phyloP scores from a whole-genome alignment of 1,140 invertebrate genomes.

The Hyphantria cunea region DNA sequence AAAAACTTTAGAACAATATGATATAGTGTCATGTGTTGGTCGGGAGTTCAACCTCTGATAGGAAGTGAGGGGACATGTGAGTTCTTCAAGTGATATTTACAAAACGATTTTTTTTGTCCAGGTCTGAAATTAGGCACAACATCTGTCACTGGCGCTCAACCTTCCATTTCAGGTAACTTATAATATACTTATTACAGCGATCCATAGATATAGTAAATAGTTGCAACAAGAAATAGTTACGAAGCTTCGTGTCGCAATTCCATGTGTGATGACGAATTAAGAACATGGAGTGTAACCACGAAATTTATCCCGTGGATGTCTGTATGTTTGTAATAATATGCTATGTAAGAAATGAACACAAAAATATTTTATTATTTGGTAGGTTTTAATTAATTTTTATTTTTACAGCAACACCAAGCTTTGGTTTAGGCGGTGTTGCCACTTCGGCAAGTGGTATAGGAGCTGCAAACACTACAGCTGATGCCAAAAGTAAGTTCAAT shows the following conservation, averaged over 20 bases:
- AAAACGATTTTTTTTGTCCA: slow-evolving; percentile 35
- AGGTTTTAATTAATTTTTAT: slow-evolving; percentile 7
- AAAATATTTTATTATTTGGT: too few relatives aligned
- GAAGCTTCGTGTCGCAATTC: too few relatives aligned
- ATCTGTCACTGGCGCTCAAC: slow-evolving; percentile 49
- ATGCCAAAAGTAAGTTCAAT: slow-evolving; percentile 60
- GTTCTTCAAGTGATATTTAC: too few relatives aligned
- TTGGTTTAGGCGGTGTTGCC: slow-evolving; percentile 59
- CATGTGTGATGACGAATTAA: background rate
- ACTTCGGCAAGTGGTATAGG: slow-evolving; percentile 39
- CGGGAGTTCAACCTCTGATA: too few relatives aligned
- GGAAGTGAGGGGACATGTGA: too few relatives aligned
- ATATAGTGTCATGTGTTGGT: too few relatives aligned
- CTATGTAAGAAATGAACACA: too few relatives aligned
- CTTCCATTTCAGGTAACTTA: slow-evolving; percentile 48
- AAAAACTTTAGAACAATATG: too few relatives aligned
- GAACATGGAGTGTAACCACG: too few relatives aligned
- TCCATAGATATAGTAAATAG: too few relatives aligned
- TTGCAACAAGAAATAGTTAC: too few relatives aligned
- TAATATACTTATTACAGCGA: background rate
- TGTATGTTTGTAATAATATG: too few relatives aligned
- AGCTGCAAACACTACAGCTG: slow-evolving; percentile 41
- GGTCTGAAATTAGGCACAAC: slow-evolving; percentile 51
- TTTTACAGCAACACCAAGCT: slow-evolving; percentile 55
- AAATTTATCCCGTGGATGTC: background rate